phyloP scores from a whole-genome alignment of 2,888 invertebrate species.

The Leucozona laternaria region DNA sequence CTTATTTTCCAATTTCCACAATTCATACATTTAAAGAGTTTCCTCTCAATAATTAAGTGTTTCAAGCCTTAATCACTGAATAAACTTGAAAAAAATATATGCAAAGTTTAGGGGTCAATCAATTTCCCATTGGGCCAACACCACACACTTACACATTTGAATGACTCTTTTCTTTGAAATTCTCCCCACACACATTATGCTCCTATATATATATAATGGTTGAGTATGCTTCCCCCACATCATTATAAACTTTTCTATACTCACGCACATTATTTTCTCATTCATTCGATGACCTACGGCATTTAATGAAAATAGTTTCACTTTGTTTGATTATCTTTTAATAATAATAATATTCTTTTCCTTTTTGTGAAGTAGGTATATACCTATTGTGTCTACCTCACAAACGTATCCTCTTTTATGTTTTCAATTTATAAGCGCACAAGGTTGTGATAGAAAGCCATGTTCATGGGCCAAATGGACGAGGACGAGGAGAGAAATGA shows the following conservation, averaged over 20 bases:
- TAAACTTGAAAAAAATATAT: not conserved
- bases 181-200: too few species aligned
- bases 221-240: too few species aligned
- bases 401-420: conserved; percentile 13
- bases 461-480: not conserved
- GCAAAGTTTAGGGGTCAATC: conserved; percentile 27
- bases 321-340: conserved; percentile 26
- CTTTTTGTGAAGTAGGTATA: not conserved
- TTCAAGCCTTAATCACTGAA: not conserved
- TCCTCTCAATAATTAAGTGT: not conserved
- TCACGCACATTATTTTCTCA: conserved; percentile 8
- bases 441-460: conserved; percentile 7
- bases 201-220: too few species aligned
- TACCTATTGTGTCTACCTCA: not conserved
- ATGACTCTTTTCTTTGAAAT: conserved; percentile 2
- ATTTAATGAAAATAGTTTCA: conserved; percentile 56
- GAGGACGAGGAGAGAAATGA: not conserved
- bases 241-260: conserved; percentile 8
- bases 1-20: not conserved
- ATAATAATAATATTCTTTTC: conserved; percentile 14
- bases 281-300: conserved; percentile 46
- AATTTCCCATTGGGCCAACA: conserved; percentile 3
- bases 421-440: conserved; percentile 23
- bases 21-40: not conserved
- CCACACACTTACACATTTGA: not conserved